These are phyloP conservation scores for Rotaria sp. DNA, from an alignment of 2,888 invertebrate species.

Conservation along the genomic window DNA sequence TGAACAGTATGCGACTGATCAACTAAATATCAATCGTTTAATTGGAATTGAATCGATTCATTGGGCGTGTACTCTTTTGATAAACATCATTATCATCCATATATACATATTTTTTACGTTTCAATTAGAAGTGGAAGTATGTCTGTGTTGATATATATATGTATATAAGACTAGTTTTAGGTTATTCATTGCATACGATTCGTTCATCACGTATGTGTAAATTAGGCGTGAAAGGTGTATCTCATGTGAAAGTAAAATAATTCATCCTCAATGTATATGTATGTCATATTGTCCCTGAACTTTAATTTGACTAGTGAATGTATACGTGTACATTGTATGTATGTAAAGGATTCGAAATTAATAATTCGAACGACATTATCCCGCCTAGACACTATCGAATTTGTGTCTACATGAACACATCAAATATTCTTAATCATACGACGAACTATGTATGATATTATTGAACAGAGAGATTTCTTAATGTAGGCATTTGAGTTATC, in stretches of 20 bases:
- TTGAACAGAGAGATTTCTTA: not conserved
- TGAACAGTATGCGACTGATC: not conserved
- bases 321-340: not conserved
- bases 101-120: not conserved
- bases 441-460: not conserved
- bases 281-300: conserved; percentile 10
- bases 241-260: conserved; percentile 10
- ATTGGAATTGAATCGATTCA: conserved; percentile 15
- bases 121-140: conserved; percentile 4
- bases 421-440: conserved; percentile 4
- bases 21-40: not conserved
- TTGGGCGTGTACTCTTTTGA: not conserved
- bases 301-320: not conserved
- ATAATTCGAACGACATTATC: not conserved
- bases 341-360: not conserved
- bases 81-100: not conserved
- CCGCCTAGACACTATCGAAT: conserved; percentile 1
- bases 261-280: not conserved
- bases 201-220: not conserved
- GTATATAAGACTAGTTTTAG: not conserved
- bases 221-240: conserved; percentile 9
- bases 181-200: not conserved
- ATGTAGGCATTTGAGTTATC: not conserved
- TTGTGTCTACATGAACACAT: conserved; percentile 2
- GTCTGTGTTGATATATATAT: not conserved